Conservation (phyloP, 2,888 invertebrate genomes). For the Drosophila ustulata region DNA sequence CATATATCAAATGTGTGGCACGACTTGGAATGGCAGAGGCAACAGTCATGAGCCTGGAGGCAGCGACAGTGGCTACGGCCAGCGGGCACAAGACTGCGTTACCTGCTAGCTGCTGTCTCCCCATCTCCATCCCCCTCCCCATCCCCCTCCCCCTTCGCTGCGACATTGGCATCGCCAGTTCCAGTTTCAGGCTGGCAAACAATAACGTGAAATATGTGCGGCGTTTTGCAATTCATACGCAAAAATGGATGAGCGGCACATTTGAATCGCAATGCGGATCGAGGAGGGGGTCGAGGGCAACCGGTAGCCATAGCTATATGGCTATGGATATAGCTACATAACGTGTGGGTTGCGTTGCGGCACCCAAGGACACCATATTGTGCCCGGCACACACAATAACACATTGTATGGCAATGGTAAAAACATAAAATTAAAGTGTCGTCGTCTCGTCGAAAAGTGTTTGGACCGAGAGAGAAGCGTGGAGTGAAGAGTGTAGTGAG, state of each 20-base stretch:
- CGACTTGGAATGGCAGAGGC: slow-evolving; percentile 67
- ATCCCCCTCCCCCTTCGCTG: neutral
- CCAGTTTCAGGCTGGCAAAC: slow-evolving; percentile 59
- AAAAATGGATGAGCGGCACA: slow-evolving; percentile 76
- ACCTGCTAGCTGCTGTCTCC: slow-evolving; percentile 52
- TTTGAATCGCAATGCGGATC: slow-evolving; percentile 59
- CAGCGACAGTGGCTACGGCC: neutral
- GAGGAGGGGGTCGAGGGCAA: slow-evolving; percentile 19
- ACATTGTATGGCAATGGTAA: slow-evolving; percentile 66
- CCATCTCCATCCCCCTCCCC: neutral
- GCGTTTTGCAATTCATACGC: slow-evolving; percentile 80
- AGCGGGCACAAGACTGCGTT: slow-evolving; percentile 33
- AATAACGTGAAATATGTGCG: slow-evolving; percentile 80
- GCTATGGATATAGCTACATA: neutral
- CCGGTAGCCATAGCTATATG: slow-evolving; percentile 39
- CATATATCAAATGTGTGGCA: slow-evolving; percentile 79
- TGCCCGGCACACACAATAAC: slow-evolving; percentile 61
- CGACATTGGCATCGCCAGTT: slow-evolving; percentile 7
- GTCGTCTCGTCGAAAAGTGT: slow-evolving; percentile 47
- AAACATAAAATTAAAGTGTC: slow-evolving; percentile 70
- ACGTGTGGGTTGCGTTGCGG: slow-evolving; percentile 43
- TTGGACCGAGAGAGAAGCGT: slow-evolving; percentile 1
- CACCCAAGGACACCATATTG: slow-evolving; percentile 60
- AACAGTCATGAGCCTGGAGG: slow-evolving; percentile 1
- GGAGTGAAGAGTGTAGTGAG: neutral